Evolutionary conservation across 1,140 invertebrate species (phyloP).

Genomic region (Nymphalis io): DNA sequence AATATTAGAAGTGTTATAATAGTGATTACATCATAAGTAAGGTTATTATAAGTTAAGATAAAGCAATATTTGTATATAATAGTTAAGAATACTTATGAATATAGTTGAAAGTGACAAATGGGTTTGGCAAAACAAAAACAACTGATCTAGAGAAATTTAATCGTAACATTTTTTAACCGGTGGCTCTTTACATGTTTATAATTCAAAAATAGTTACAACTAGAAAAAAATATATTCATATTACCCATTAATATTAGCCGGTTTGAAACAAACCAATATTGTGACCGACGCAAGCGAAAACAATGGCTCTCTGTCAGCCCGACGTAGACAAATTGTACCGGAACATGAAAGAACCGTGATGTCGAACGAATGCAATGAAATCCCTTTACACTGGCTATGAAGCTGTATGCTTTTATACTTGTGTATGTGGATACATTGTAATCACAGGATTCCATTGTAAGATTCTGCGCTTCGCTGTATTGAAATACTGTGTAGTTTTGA

Average conservation of each 20-base stretch:
- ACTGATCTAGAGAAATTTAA: no score
- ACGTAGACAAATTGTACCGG: constrained; percentile 61
- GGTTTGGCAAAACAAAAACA: no score
- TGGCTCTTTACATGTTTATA: no score
- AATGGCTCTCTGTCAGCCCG: constrained; percentile 65
- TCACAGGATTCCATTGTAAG: constrained; percentile 31
- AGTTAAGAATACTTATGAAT: no score
- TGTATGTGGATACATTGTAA: constrained; percentile 25
- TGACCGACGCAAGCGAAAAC: constrained; percentile 52
- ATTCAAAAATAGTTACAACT: no score
- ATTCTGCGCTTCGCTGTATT: constrained; percentile 16
- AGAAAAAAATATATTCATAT: neutral
- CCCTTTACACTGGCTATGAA: constrained; percentile 24
- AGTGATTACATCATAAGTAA: no score
- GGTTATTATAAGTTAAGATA: no score
- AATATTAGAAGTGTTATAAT: no score
- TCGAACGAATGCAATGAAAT: constrained; percentile 43
- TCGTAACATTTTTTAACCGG: no score
- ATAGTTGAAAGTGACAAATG: no score
- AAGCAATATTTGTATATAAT: no score
- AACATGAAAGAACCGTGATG: constrained; percentile 50
- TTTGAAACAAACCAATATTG: constrained; percentile 59
- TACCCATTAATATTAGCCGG: constrained; percentile 48
- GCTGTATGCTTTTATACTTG: constrained; percentile 10
- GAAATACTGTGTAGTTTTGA: constrained; percentile 18